Conservation (phyloP, 2,888 invertebrate species). For the Arge pagana region DNA sequence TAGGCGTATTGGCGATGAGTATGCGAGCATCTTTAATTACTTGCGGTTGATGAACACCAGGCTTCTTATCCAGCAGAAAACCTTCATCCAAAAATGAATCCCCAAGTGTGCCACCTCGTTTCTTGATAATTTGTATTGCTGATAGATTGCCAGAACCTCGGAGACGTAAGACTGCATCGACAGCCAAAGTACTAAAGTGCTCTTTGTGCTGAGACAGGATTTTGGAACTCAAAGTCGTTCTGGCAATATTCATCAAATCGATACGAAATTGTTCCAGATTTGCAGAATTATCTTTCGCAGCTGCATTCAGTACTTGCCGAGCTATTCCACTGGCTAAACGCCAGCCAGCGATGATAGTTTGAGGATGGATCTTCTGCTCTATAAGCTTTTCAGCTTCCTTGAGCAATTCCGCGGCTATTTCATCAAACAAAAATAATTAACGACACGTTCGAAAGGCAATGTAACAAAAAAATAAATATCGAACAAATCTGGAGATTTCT, state of each 20-base stretch:
- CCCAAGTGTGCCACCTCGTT: constrained; percentile 87
- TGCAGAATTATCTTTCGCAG: constrained; percentile 82
- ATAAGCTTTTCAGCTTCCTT: constrained; percentile 94
- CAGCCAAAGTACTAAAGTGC: constrained; percentile 91
- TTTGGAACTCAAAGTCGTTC: constrained; percentile 97
- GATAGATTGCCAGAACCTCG: constrained; percentile 95
- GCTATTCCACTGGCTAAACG: constrained; percentile 86
- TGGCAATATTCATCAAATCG: constrained; percentile 94
- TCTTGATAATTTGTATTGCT: constrained; percentile 98
- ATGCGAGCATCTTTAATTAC: constrained; percentile 94
- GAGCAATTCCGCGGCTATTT: constrained; percentile 85
- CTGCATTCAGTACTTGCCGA: constrained; percentile 75
- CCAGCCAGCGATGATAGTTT: constrained; percentile 97
- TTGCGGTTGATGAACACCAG: constrained; percentile 97
- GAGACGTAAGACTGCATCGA: constrained; percentile 91
- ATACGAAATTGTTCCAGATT: constrained; percentile 78
- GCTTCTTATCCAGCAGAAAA: constrained; percentile 95
- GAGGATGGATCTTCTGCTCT: constrained; percentile 94
- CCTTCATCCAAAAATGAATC: constrained; percentile 97
- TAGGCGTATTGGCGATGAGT: constrained; percentile 98
- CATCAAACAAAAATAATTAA: constrained; percentile 24
- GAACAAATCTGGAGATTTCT: constrained; percentile 6
- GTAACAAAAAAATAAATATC: constrained; percentile 15
- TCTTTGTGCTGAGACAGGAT: constrained; percentile 97
- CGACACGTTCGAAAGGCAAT: not conserved